phyloP scores from a whole-genome alignment of 2,113 vertebrate species.

The Cyrtonyx montezumae region DNA sequence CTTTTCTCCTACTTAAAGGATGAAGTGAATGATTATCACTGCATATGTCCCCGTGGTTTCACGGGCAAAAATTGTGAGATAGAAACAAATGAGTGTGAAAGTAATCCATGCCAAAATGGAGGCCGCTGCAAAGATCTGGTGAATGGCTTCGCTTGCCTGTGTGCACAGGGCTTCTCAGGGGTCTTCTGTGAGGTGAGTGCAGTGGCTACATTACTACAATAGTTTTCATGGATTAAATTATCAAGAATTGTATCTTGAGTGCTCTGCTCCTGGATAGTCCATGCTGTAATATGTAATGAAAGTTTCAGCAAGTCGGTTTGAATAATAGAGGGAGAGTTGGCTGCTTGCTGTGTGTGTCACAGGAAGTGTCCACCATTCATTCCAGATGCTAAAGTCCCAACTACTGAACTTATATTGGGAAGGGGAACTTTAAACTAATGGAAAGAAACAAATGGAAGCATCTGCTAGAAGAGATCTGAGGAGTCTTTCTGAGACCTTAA shows the following conservation, averaged over 20 bases:
- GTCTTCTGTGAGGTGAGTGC: conserved; percentile 88
- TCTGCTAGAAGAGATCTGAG: conserved; percentile 67
- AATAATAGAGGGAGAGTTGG: conserved; percentile 52
- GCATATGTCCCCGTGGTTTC: conserved; percentile 86
- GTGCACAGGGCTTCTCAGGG: conserved; percentile 85
- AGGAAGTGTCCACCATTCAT: conserved; percentile 64
- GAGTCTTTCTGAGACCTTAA: conserved; percentile 15
- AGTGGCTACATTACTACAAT: neutral
- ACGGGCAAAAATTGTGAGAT: conserved; percentile 89
- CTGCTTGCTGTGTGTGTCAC: conserved; percentile 44
- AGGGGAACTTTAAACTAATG: conserved; percentile 70
- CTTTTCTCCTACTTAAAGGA: conserved; percentile 66
- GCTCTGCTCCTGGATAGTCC: neutral
- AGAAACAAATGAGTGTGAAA: conserved; percentile 82
- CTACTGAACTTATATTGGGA: conserved; percentile 54
- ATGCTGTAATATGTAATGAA: conserved; percentile 1
- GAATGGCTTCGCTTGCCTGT: conserved; percentile 86
- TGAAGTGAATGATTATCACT: conserved; percentile 82
- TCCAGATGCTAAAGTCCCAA: conserved; percentile 60
- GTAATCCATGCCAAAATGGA: conserved; percentile 85
- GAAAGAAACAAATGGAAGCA: conserved; percentile 69
- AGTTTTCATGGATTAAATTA: neutral
- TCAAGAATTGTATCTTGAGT: neutral
- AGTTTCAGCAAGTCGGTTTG: conserved; percentile 23
- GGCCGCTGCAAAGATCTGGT: conserved; percentile 83